A percentile compares a stretch with the other conserved stretches of the same genome.
These are phyloP conservation scores for Tholera decimalis DNA, from an alignment of 2,888 invertebrate species.

Conservation along the genomic window DNA sequence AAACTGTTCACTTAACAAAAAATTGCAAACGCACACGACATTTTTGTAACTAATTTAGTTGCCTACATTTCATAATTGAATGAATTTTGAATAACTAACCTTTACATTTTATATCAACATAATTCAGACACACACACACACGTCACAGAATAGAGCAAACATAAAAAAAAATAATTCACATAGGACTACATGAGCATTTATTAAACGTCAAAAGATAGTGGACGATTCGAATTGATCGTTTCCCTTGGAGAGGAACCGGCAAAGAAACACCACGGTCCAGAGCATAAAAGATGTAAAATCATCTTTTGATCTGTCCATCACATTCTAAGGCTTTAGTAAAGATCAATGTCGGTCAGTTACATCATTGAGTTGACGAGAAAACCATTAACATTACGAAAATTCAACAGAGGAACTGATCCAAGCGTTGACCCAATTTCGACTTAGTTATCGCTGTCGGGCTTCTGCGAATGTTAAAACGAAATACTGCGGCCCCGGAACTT, in stretches of 20 bases:
- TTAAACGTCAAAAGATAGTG: too few species aligned
- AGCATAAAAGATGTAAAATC: neutral
- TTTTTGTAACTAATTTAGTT: neutral
- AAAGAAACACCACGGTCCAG: too few species aligned
- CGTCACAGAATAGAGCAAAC: constrained; percentile 10
- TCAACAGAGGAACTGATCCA: constrained; percentile 1
- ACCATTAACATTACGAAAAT: neutral
- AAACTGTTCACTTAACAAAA: constrained; percentile 4
- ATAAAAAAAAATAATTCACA: too few species aligned
- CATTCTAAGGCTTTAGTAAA: neutral
- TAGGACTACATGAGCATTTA: too few species aligned
- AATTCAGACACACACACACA: too few species aligned
- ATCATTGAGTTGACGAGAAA: neutral
- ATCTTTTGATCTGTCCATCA: constrained; percentile 40
- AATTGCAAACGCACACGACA: neutral
- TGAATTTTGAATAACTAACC: neutral
- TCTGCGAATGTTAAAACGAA: too few species aligned
- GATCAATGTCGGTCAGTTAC: constrained; percentile 34
- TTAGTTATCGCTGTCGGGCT: too few species aligned
- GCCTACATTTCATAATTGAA: neutral
- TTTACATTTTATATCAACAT: constrained; percentile 1
- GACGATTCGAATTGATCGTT: too few species aligned
- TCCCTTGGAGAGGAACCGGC: too few species aligned
- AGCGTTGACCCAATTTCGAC: constrained; percentile 13
- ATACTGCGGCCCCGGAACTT: too few species aligned